Percentiles rank a stretch among this genome's conserved stretches.
Conservation (phyloP, 2,797 vertebrate species). For the Coccyzus lansbergi region DNA sequence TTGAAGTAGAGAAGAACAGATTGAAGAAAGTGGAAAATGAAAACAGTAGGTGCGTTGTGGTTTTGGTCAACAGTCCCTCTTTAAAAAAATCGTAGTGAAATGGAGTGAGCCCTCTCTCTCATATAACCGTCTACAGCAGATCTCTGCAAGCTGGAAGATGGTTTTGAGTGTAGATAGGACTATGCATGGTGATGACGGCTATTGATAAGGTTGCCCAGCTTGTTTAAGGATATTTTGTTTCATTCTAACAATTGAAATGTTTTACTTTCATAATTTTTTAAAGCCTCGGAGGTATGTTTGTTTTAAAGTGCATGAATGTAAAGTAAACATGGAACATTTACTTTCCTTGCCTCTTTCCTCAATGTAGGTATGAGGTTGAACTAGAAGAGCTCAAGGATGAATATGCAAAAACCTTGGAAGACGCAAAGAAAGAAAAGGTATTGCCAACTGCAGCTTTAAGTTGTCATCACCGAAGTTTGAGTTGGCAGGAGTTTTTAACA, state of each 20-base stretch:
- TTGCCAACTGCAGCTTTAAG: neutral
- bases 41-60: conserved; percentile 84
- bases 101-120: neutral
- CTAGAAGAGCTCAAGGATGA: conserved; percentile 91
- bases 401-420: conserved; percentile 87
- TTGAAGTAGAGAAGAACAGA: conserved; percentile 88
- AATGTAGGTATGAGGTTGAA: conserved; percentile 87
- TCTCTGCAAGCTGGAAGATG: neutral
- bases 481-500: neutral
- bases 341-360: neutral
- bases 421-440: conserved; percentile 96
- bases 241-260: fast-evolving
- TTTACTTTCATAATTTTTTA: neutral
- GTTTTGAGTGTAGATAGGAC: neutral
- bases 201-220: neutral
- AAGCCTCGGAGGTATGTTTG: neutral
- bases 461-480: neutral
- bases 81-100: neutral
- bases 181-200: neutral
- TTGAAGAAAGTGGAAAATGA: conserved; percentile 92
- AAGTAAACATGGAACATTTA: neutral
- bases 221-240: neutral
- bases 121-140: neutral
- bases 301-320: neutral
- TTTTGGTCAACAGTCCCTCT: neutral